Base-by-base conservation (phyloP, 2,113 vertebrate genomes). In the Psittacara wagleri region DNA sequence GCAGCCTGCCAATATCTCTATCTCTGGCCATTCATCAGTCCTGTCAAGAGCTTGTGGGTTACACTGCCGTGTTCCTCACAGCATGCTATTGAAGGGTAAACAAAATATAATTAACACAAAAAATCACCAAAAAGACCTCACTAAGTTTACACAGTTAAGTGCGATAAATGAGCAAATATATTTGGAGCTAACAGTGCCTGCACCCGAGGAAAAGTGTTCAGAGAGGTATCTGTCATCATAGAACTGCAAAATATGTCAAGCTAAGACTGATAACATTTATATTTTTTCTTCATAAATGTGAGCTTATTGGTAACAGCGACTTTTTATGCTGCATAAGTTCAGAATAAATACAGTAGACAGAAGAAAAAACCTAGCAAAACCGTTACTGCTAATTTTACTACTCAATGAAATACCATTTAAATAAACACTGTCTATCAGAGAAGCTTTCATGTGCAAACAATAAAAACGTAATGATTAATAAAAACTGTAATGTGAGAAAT, bases 1-100 rank as follows among this genome's bases (percentile, higher is more conserved):
- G 67, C 73, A 90, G 70, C 25, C 73, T 97, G 96, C 94, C 96
- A 97, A 96, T 97, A 97, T 88, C 92, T 86, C 86, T 97, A 44
- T 94, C 91, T 94, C 88, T 73, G 77, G 86, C 86, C 92, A 96
- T 95, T 95, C 94, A 97, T 97, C 96, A 97, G 61, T 55, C 76
- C 79, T 95, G 95, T 96, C 94, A 83, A 48, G 62, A 92, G 76
- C 79, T 72, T 18, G 6, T 27, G 88, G 92, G 86, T 88, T 83
- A 84, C 76, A 54, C 2, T 85, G 78, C 66, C 2, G 18, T 59
- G 78, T 37, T 88, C 78, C 76, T 94, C 92, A 77, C 76, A 77
- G 82, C 73, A 43, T 33, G 80, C 82, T 75, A 59, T 10, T 46
- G 85, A 84, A 92, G 69, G 44, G 83, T 94, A 97, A 97, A 97